A percentile compares a stretch with the other conserved stretches of the same genome.
These are phyloP conservation scores for Paramormyrops kingsleyae DNA, from an alignment of 2,113 vertebrate genomes.

Conservation along the genomic window DNA sequence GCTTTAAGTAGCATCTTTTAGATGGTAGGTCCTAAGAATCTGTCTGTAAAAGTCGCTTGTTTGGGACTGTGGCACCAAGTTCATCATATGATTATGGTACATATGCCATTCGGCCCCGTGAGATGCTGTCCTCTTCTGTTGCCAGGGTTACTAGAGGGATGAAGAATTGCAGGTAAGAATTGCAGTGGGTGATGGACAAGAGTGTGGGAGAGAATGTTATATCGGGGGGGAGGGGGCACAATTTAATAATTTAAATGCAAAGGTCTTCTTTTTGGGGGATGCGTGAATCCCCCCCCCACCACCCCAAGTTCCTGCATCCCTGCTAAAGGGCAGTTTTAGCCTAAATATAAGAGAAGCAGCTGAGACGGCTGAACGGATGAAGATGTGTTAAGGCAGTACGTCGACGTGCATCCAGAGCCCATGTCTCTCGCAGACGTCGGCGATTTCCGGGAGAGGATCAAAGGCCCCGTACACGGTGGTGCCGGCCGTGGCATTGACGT, in stretches of 20 bases:
- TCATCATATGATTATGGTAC: not conserved
- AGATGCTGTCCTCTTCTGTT: not conserved
- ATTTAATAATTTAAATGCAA: not conserved
- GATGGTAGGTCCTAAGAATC: not conserved
- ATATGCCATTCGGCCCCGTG: not conserved
- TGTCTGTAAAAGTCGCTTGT: not conserved
- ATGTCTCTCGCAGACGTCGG: constrained; percentile 48
- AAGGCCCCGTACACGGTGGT: constrained; percentile 59
- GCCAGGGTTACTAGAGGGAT: not conserved
- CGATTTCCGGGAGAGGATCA: constrained; percentile 48
- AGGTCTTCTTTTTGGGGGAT: not conserved
- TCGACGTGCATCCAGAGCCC: constrained; percentile 58
- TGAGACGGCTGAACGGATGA: not conserved
- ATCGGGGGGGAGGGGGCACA: not conserved
- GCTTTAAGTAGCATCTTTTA: not conserved
- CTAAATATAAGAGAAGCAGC: not conserved
- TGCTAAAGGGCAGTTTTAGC: not conserved
- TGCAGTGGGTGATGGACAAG: not conserved
- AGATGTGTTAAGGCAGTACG: constrained; percentile 34
- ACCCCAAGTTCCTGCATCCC: not conserved
- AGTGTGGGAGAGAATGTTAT: not conserved
- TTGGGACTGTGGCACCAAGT: not conserved
- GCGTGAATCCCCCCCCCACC: not conserved
- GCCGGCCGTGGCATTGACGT: constrained; percentile 55
- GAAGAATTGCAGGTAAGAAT: not conserved